Conservation (phyloP, 2,113 vertebrate species). For the Pterocles orientalis region DNA sequence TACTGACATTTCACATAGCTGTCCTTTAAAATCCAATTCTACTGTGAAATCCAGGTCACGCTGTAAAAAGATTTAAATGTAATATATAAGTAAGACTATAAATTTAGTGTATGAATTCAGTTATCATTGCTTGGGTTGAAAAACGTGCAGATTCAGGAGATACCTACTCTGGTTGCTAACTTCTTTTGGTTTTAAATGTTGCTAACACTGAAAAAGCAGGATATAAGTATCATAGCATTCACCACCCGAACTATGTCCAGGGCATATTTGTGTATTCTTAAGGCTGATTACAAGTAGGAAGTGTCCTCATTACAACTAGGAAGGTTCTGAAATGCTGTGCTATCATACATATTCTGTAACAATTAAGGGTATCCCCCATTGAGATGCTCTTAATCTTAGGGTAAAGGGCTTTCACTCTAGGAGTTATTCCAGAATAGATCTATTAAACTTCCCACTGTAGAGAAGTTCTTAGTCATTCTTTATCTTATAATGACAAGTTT, state of each 20-base stretch:
- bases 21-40: constrained; percentile 98
- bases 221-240: background rate
- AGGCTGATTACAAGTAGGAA: background rate
- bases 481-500: background rate
- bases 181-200: background rate
- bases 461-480: background rate
- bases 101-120: background rate
- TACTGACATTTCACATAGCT: constrained; percentile 94
- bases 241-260: background rate
- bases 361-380: background rate
- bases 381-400: background rate
- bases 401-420: background rate
- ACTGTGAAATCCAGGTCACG: constrained; percentile 97
- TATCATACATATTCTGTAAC: background rate
- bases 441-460: background rate
- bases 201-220: background rate
- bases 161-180: background rate
- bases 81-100: background rate
- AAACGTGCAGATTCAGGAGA: background rate
- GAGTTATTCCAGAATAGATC: background rate
- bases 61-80: constrained; percentile 73
- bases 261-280: background rate
- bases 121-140: background rate
- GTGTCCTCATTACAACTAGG: background rate
- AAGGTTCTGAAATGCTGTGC: background rate